Evolutionary conservation across 2,113 vertebrate genomes (phyloP).

Genomic region (Mobula birostris): DNA sequence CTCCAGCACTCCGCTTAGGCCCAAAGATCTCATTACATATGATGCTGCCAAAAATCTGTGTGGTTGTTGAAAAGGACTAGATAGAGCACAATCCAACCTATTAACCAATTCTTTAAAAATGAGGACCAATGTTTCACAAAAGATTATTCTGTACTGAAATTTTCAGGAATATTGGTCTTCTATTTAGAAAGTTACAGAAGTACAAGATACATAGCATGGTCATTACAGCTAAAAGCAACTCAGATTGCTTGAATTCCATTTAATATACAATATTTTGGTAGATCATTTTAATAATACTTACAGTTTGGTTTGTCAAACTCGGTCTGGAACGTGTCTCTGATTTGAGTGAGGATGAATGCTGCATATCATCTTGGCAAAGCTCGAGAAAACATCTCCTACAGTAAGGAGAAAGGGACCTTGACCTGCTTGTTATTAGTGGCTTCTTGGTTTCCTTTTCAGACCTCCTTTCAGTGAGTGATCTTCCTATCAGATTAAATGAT

Average conservation of each 20-base stretch:
- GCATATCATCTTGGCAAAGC: neutral
- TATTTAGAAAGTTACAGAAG: neutral
- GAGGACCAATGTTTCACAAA: neutral
- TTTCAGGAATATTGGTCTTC: neutral
- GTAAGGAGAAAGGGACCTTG: neutral
- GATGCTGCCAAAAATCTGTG: no score
- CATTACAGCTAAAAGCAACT: neutral
- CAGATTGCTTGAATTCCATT: neutral
- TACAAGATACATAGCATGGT: neutral
- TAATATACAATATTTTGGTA: neutral
- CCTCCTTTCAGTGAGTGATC: neutral
- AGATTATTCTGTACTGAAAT: neutral
- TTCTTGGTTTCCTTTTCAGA: neutral
- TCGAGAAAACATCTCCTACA: conserved; percentile 29
- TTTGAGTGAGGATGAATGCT: neutral
- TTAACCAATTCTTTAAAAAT: neutral
- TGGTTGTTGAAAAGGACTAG: no score
- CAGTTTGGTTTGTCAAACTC: neutral
- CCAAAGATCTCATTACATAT: no score
- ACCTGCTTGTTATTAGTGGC: neutral
- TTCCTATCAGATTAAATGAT: conserved; percentile 31
- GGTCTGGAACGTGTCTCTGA: neutral
- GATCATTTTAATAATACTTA: neutral
- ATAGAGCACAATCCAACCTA: neutral
- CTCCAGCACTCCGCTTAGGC: no score